phyloP scores from a whole-genome alignment of 1,140 invertebrate genomes.

The Cecropterus lyciades region DNA sequence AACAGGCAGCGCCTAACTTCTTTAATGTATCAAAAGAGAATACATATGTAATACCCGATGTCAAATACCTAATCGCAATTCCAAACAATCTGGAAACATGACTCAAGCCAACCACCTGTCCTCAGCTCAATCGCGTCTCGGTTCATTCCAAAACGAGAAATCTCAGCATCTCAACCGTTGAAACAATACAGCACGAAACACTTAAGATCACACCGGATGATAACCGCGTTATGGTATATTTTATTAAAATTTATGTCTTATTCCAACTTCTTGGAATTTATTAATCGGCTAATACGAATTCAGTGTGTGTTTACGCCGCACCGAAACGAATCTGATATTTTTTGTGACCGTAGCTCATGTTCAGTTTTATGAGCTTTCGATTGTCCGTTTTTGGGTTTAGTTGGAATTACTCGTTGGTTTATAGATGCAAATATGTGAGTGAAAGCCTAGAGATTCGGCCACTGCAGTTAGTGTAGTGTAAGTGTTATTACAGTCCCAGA shows the following conservation, averaged over 20 bases:
- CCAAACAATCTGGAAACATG: constrained; percentile 5
- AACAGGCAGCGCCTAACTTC: too few relatives aligned
- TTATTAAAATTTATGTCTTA: constrained; percentile 82
- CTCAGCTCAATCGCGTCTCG: constrained; percentile 50
- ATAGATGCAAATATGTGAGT: too few relatives aligned
- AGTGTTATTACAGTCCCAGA: too few relatives aligned
- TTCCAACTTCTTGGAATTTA: constrained; percentile 76
- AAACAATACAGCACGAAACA: constrained; percentile 69
- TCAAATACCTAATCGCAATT: neutral
- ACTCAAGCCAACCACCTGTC: constrained; percentile 55
- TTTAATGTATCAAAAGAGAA: too few relatives aligned
- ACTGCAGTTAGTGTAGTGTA: too few relatives aligned
- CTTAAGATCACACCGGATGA: constrained; percentile 60
- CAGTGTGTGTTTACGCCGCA: constrained; percentile 61
- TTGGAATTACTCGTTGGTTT: constrained; percentile 2
- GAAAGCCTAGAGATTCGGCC: too few relatives aligned
- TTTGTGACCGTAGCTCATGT: constrained; percentile 36
- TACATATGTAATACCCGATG: too few relatives aligned
- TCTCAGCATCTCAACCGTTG: constrained; percentile 54
- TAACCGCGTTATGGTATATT: constrained; percentile 69
- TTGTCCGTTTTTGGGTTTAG: constrained; percentile 30
- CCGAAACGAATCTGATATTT: constrained; percentile 61
- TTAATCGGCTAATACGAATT: constrained; percentile 82
- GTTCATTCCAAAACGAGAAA: constrained; percentile 50
- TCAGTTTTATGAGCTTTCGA: constrained; percentile 26